These are phyloP conservation scores for Ceyx erithaca DNA, from an alignment of 2,797 vertebrate genomes.

Conservation along the genomic window DNA sequence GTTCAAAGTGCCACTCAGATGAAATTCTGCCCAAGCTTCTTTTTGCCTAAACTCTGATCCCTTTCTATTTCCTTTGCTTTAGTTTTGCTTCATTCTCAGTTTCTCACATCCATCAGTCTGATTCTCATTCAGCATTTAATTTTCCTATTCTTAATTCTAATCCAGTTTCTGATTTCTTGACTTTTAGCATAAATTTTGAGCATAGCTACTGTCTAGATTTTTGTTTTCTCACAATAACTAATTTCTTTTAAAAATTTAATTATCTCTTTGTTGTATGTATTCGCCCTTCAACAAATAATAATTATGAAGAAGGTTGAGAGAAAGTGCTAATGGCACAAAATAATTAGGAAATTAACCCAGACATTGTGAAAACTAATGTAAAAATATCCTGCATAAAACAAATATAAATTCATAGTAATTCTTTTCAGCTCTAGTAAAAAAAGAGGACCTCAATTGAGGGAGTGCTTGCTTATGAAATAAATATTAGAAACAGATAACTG, in stretches of 20 bases:
- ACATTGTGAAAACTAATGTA: not conserved
- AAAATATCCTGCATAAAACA: not conserved
- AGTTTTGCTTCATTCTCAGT: not conserved
- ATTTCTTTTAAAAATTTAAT: not conserved
- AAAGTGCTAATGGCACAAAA: not conserved
- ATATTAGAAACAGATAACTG: not conserved
- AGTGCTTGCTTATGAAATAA: not conserved
- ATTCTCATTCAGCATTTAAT: not conserved
- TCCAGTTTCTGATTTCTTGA: not conserved
- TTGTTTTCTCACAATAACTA: not conserved
- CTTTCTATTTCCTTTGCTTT: not conserved
- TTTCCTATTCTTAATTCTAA: not conserved
- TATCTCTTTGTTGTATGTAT: not conserved
- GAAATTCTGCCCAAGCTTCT: not conserved
- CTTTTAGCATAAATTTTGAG: not conserved
- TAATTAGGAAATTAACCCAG: not conserved
- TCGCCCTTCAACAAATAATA: not conserved
- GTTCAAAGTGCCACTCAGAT: not conserved
- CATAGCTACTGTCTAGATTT: not conserved
- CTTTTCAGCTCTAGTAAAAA: not conserved
- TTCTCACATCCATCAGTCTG: not conserved
- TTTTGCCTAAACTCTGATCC: not conserved
- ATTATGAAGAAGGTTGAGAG: not conserved
- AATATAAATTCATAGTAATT: not conserved
- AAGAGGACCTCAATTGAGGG: not conserved